Conservation (phyloP, 2,797 vertebrate species). For the Phoeniculus purpureus region DNA sequence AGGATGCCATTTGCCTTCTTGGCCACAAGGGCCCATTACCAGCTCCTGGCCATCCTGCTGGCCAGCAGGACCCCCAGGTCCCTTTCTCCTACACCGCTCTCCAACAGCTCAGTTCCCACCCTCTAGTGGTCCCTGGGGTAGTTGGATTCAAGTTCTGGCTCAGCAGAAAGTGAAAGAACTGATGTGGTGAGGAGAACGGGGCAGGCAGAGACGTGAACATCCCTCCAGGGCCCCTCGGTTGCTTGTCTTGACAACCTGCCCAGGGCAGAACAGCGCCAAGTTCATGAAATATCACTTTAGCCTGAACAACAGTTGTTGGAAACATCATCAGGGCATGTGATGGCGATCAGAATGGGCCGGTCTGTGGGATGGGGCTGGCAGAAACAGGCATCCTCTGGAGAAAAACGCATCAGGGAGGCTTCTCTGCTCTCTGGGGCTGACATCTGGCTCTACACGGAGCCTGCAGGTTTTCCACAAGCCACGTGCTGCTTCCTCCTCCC, state of each 20-base stretch:
- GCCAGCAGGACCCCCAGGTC: too few relatives aligned
- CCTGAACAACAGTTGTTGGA: constrained; percentile 48
- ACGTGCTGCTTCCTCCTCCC: accelerated
- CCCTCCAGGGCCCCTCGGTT: constrained; percentile 19
- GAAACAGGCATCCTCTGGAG: accelerated
- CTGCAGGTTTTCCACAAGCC: neutral
- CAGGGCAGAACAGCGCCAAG: neutral
- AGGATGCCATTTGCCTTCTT: too few relatives aligned
- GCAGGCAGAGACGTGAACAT: neutral
- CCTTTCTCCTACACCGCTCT: too few relatives aligned
- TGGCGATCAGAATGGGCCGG: neutral
- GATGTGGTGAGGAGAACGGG: accelerated
- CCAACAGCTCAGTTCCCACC: too few relatives aligned
- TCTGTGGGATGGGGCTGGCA: neutral
- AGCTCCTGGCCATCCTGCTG: too few relatives aligned
- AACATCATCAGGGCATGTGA: constrained; percentile 40
- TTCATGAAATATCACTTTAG: constrained; percentile 46
- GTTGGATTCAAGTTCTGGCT: neutral
- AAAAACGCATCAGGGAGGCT: neutral
- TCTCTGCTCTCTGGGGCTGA: neutral
- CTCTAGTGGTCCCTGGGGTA: too few relatives aligned
- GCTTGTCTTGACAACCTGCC: constrained; percentile 49
- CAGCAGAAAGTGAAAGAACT: neutral
- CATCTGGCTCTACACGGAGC: neutral
- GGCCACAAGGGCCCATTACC: too few relatives aligned